Evolutionary conservation across 1,140 invertebrate genomes (phyloP).

Genomic region (Neodiprion fabricii): DNA sequence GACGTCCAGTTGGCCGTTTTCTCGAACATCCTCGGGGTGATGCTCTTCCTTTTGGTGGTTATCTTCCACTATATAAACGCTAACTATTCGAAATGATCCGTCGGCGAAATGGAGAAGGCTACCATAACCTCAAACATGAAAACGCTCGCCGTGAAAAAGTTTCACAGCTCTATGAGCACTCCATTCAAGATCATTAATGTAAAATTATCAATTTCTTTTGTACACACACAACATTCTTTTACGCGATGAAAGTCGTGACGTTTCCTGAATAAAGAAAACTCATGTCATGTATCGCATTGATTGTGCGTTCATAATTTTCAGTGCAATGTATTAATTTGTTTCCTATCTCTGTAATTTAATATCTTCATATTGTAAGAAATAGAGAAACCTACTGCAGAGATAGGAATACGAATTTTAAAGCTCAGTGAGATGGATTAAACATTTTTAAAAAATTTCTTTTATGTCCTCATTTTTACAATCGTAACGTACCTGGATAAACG

Average conservation of each 20-base stretch:
- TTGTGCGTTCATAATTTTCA: neutral
- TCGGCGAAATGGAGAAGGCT: constrained; percentile 11
- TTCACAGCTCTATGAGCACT: neutral
- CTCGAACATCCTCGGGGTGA: constrained; percentile 93
- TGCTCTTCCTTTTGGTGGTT: constrained; percentile 92
- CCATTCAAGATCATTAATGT: no score
- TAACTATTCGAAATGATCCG: constrained; percentile 72
- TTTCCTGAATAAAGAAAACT: neutral
- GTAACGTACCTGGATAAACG: no score
- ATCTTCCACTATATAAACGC: constrained; percentile 97
- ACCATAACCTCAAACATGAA: constrained; percentile 7
- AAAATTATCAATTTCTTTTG: constrained; percentile 11
- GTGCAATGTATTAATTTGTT: neutral
- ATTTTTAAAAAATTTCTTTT: no score
- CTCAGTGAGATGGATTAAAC: no score
- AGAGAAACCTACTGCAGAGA: no score
- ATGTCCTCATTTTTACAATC: no score
- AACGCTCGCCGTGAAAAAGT: neutral
- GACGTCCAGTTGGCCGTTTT: constrained; percentile 96
- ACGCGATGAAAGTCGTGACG: neutral
- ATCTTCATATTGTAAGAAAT: neutral
- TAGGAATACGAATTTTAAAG: no score
- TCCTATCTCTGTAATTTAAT: neutral
- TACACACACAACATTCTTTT: constrained; percentile 12
- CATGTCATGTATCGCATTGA: neutral